These are phyloP conservation scores for Acomys russatus DNA, from an alignment of 2,797 vertebrate genomes.

Conservation along the genomic window DNA sequence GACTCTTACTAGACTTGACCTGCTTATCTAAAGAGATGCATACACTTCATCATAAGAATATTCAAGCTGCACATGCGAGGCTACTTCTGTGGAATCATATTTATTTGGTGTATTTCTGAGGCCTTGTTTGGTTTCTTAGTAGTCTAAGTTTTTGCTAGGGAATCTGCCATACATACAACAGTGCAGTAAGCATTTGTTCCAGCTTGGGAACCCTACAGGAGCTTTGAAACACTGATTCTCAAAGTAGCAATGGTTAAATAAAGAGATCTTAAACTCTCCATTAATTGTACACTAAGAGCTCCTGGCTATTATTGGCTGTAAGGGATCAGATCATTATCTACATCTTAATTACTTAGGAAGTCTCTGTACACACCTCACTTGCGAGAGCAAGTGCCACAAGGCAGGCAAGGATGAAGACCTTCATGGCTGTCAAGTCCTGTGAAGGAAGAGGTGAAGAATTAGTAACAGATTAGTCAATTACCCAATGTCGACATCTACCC, in stretches of 20 bases:
- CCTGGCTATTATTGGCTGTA: background rate
- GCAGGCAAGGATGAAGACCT: constrained; percentile 74
- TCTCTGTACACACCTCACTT: constrained; percentile 65
- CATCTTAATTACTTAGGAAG: background rate
- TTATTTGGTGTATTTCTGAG: background rate
- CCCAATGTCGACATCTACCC: background rate
- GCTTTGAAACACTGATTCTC: background rate
- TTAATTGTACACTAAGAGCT: background rate
- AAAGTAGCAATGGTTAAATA: background rate
- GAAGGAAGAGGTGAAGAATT: background rate
- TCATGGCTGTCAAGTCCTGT: constrained; percentile 76
- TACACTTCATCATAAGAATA: background rate
- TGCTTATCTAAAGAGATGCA: background rate
- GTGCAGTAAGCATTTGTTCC: background rate
- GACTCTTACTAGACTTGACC: background rate
- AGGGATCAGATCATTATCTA: background rate
- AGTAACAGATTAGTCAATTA: too few relatives aligned
- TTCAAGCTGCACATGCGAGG: background rate
- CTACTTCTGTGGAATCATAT: background rate
- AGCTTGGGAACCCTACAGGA: background rate
- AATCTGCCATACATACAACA: background rate
- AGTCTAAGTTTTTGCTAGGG: background rate
- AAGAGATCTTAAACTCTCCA: background rate
- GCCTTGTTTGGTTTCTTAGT: background rate
- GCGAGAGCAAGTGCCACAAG: constrained; percentile 78